A percentile compares a stretch with the other conserved stretches of the same genome.
phyloP scores from a whole-genome alignment of 35 echinoderm and acorn worm genomes.

The Acanthaster planci region DNA sequence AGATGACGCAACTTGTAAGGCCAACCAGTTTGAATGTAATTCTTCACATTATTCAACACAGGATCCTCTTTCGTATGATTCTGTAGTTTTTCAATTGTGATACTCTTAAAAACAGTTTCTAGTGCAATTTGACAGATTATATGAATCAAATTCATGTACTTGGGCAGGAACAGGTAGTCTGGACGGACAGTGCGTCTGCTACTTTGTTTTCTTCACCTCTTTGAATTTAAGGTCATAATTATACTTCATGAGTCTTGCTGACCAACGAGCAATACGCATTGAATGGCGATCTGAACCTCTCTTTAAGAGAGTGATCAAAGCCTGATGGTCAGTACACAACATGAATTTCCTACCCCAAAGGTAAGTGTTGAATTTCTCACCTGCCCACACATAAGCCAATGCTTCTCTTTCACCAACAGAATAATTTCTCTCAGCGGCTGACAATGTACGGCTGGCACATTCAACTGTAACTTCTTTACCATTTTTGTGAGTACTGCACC shows the following conservation, averaged over 20 bases:
- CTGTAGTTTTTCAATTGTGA: slow-evolving; percentile 15
- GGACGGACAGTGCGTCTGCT: slow-evolving; percentile 37
- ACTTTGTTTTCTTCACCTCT: slow-evolving; percentile 52
- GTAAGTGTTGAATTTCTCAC: slow-evolving; percentile 59
- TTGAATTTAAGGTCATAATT: slow-evolving; percentile 43
- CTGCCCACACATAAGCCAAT: slow-evolving; percentile 61
- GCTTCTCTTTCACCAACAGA: slow-evolving; percentile 56
- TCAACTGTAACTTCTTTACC: slow-evolving; percentile 43
- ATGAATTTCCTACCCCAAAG: slow-evolving; percentile 52
- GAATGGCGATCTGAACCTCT: slow-evolving; percentile 31
- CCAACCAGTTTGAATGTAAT: slow-evolving; percentile 28
- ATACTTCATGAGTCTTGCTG: slow-evolving; percentile 36
- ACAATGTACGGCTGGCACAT: slow-evolving; percentile 59
- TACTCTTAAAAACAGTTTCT: slow-evolving; percentile 9
- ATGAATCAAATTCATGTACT: slow-evolving; percentile 7
- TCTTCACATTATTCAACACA: not conserved
- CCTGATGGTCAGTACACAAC: slow-evolving; percentile 47
- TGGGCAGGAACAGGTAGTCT: slow-evolving; percentile 24
- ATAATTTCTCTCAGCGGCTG: slow-evolving; percentile 51
- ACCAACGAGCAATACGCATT: slow-evolving; percentile 49
- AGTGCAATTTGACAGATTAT: slow-evolving; percentile 42
- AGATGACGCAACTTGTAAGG: not conserved
- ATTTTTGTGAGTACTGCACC: slow-evolving; percentile 50
- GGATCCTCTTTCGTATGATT: not conserved
- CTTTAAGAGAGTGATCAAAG: slow-evolving; percentile 14